Percentiles rank a stretch among this genome's conserved stretches.
Conservation (phyloP, 2,888 invertebrate species). For the Apoderus coryli region DNA sequence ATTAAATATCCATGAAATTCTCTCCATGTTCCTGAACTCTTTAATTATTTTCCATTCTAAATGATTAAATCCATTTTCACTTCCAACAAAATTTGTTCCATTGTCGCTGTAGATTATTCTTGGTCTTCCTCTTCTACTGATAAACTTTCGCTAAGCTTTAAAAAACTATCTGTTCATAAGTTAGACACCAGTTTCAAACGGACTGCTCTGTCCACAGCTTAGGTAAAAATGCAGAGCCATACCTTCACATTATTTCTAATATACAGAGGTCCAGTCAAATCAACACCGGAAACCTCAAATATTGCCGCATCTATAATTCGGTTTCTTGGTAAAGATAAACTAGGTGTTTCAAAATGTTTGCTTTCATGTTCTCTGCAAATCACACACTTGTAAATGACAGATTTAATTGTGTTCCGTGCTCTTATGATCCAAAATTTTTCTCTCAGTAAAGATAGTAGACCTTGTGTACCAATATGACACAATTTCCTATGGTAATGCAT, state of each 20-base stretch:
- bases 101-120: conserved; percentile 27
- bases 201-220: conserved; percentile 26
- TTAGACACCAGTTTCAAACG: conserved; percentile 27
- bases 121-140: conserved; percentile 22
- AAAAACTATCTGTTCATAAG: conserved; percentile 22
- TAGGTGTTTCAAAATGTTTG: no score
- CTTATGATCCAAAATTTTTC: no score
- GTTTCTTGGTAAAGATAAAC: conserved; percentile 22
- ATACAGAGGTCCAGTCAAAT: conserved; percentile 26
- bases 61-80: conserved; percentile 11
- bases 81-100: conserved; percentile 26
- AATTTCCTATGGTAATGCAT: background rate
- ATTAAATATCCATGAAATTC: conserved; percentile 11
- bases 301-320: conserved; percentile 18
- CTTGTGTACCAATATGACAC: conserved; percentile 3
- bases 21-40: conserved; percentile 5
- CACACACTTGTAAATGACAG: no score
- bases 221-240: conserved; percentile 28
- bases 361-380: no score
- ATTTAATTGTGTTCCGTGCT: no score
- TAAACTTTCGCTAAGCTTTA: conserved; percentile 23
- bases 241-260: conserved; percentile 19
- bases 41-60: conserved; percentile 10
- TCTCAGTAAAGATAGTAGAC: background rate
- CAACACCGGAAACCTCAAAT: conserved; percentile 24